These are phyloP conservation scores for Drosophila birchii DNA, from an alignment of 2,888 invertebrate species.

Conservation along the genomic window DNA sequence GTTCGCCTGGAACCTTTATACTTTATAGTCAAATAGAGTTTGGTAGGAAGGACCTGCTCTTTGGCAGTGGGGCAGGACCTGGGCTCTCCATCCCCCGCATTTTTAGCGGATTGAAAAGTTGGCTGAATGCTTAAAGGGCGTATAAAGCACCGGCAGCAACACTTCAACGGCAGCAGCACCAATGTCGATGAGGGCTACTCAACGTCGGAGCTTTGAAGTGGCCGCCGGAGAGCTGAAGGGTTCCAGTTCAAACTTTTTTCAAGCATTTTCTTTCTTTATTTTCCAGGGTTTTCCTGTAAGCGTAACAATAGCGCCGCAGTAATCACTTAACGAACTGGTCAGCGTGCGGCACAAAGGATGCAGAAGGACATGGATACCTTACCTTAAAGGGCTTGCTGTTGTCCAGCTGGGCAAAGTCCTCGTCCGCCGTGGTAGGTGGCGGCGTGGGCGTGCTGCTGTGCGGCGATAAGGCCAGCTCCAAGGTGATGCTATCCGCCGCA, in stretches of 20 bases:
- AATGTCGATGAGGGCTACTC: conserved; percentile 44
- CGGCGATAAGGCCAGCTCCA: conserved; percentile 69
- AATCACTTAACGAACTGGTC: conserved; percentile 69
- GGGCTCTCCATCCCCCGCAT: background rate
- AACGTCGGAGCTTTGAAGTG: conserved; percentile 45
- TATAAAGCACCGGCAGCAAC: conserved; percentile 43
- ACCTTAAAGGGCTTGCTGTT: conserved; percentile 77
- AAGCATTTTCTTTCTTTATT: conserved; percentile 5
- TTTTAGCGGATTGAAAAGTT: conserved; percentile 38
- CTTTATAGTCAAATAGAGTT: conserved; percentile 15
- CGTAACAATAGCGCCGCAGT: conserved; percentile 44
- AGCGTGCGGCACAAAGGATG: conserved; percentile 9
- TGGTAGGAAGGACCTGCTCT: background rate
- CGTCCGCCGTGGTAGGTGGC: conserved; percentile 63
- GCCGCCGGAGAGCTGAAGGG: conserved; percentile 18
- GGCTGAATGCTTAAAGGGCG: conserved; percentile 42
- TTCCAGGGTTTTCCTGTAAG: conserved; percentile 13
- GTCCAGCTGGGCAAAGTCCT: conserved; percentile 67
- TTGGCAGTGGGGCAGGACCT: background rate
- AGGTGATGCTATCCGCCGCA: conserved; percentile 71
- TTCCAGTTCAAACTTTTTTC: conserved; percentile 22
- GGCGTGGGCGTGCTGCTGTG: conserved; percentile 66
- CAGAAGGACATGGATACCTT: conserved; percentile 29
- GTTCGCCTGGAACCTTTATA: background rate
- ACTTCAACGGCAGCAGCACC: conserved; percentile 35